Percentiles rank a stretch among this genome's conserved stretches.
Conservation (phyloP, 1,140 invertebrate genomes). For the Melitaea cinxia region DNA sequence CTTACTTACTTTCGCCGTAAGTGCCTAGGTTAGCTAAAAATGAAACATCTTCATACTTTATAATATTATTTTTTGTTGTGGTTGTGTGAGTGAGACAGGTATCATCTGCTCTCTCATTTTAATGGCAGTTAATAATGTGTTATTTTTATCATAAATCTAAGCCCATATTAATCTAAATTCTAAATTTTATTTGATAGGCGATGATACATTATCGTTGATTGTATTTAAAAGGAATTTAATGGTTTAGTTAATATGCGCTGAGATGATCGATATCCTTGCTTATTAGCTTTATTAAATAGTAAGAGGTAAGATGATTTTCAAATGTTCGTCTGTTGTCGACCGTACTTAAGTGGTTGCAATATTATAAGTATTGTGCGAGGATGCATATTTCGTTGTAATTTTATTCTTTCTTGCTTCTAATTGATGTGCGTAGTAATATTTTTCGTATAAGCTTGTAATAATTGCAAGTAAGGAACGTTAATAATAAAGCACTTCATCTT, state of each 20-base stretch:
- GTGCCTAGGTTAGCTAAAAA: slow-evolving; percentile 56
- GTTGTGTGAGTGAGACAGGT: slow-evolving; percentile 36
- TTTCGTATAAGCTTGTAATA: not conserved
- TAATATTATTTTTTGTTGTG: slow-evolving; percentile 20
- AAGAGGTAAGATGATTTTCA: slow-evolving; percentile 1
- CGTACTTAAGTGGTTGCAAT: slow-evolving; percentile 11
- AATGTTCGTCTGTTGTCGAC: slow-evolving; percentile 1
- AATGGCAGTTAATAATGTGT: slow-evolving; percentile 7
- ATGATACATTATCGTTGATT: not conserved
- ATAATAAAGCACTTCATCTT: too few relatives aligned
- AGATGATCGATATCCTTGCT: not conserved
- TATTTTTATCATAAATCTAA: not conserved
- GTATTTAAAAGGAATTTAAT: not conserved
- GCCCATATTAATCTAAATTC: not conserved
- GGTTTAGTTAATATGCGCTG: not conserved
- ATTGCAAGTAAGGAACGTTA: too few relatives aligned
- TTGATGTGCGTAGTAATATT: too few relatives aligned
- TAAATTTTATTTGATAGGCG: not conserved
- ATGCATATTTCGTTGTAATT: slow-evolving; percentile 1
- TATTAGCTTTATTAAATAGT: slow-evolving; percentile 4
- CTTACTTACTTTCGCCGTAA: slow-evolving; percentile 58
- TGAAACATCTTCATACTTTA: slow-evolving; percentile 10
- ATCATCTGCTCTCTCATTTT: slow-evolving; percentile 29
- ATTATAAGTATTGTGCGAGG: not conserved
- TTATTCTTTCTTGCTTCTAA: not conserved